Conservation (phyloP, 2,797 vertebrate genomes). For the Jordanella pulchra region DNA sequence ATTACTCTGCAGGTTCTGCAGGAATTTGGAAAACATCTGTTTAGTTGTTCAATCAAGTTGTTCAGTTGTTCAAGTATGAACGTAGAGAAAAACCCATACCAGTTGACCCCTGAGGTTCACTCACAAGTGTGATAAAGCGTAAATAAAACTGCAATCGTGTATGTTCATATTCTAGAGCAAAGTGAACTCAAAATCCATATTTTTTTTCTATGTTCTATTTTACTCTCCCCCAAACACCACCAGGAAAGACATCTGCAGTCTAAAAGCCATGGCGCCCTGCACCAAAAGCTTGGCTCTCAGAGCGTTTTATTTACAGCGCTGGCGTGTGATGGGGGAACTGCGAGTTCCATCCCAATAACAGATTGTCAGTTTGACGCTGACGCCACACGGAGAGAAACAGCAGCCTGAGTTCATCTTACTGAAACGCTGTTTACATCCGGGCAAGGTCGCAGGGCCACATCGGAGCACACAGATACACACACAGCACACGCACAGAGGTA, state of each 20-base stretch:
- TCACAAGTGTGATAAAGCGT: background rate
- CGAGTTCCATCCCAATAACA: slow-evolving; percentile 68
- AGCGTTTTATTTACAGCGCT: slow-evolving; percentile 67
- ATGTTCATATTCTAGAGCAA: background rate
- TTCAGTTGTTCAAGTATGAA: too few species aligned
- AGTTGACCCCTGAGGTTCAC: background rate
- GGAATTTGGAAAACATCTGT: too few species aligned
- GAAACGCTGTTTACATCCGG: slow-evolving; percentile 71
- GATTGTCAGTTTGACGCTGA: slow-evolving; percentile 74
- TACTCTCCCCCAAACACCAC: slow-evolving; percentile 39
- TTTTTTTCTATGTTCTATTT: slow-evolving; percentile 28
- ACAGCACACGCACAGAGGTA: slow-evolving; percentile 12
- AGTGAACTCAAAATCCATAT: background rate
- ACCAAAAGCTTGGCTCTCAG: slow-evolving; percentile 6
- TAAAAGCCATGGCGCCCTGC: slow-evolving; percentile 18
- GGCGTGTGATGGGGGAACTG: slow-evolving; percentile 66
- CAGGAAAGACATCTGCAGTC: slow-evolving; percentile 19
- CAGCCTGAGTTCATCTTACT: slow-evolving; percentile 67
- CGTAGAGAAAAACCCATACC: background rate
- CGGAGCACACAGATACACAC: slow-evolving; percentile 36
- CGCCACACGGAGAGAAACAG: slow-evolving; percentile 69
- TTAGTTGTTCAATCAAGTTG: too few species aligned
- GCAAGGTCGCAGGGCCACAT: slow-evolving; percentile 57
- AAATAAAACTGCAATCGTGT: background rate
- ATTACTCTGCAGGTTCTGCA: too few species aligned